Evolutionary conservation across 2,113 vertebrate species (phyloP), one percentile per base, ranked within the genome.

Genomic region (Hippopotamus amphibius): DNA sequence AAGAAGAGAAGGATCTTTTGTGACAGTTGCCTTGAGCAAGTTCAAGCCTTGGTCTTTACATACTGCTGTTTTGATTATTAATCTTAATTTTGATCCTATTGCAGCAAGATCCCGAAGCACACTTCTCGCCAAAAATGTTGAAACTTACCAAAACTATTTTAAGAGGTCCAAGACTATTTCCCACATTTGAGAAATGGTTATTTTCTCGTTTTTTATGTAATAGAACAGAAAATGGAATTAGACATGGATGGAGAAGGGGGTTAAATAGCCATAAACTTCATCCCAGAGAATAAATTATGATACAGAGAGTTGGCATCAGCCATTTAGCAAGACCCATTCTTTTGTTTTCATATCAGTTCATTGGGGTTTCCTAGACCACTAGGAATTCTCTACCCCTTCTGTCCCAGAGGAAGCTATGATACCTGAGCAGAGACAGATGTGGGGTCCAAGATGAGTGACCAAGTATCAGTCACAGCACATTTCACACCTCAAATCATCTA

Each of bases 101-200:
- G 13, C 16, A 63, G 21, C 37, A 93, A 94, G 83, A 93, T 86
- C 72, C 79, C 80, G 22, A 33, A 77, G 26, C 14, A 28, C 94
- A 50, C 82, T 83, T 97, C 79, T 79, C 22, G 8, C 59, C 24
- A 37, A 88, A 94, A 89, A 63, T 80, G n/a, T 86, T 97, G 69
- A 84, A 87, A 63, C 37, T 86, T 88, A 95, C 24, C 55, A 63
- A 71, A 91, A 83, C n/a, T 88, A 26, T 50, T 77, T 88, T 43
- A 94, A 95, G 74, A 89, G 13, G 15, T 28, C 69, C 33, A 90
- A 53, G 55, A 50, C 63, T 59, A 43, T 88, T 76, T 90, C 61
- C 66, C 37, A 89, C 21, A 89, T 3, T 30, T 74, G 22, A 57
- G 9, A 84, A 92, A 43, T 74, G 7, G 46, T 71, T 90, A 89